A percentile compares a stretch with the other conserved stretches of the same genome.
Conservation (phyloP, 2,113 vertebrate species). For the Piaya cayana region DNA sequence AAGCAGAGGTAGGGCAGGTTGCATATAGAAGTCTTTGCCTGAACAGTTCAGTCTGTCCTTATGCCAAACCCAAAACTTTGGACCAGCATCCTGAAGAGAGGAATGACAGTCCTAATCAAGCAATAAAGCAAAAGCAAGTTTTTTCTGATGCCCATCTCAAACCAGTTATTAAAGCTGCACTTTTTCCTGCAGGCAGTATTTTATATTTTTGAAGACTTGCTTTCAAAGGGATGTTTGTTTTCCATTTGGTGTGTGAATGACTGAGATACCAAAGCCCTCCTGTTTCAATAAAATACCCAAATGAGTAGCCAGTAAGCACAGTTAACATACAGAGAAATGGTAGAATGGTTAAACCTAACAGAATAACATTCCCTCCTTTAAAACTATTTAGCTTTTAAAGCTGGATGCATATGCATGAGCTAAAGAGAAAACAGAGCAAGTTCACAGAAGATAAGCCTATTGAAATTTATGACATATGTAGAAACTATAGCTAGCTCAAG, state of each 20-base stretch:
- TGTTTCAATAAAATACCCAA: background rate
- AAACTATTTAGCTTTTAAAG: background rate
- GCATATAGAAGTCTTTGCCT: background rate
- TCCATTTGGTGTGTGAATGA: background rate
- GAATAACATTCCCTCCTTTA: background rate
- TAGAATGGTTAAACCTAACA: background rate
- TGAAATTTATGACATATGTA: background rate
- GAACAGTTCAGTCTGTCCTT: background rate
- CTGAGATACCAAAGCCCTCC: background rate
- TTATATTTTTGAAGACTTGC: background rate
- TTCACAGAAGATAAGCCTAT: background rate
- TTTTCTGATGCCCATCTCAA: background rate
- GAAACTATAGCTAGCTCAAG: background rate
- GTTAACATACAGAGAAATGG: background rate
- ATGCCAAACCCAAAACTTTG: background rate
- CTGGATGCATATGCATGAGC: accelerated
- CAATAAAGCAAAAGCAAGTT: background rate
- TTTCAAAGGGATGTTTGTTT: background rate
- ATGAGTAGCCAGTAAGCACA: background rate
- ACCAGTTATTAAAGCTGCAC: background rate
- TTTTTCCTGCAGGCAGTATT: background rate
- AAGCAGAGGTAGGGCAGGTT: background rate
- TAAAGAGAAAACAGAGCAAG: background rate
- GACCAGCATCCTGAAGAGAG: background rate
- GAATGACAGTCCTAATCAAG: background rate